Conservation (phyloP, 2,888 invertebrate species). For the Alcis repandata region DNA sequence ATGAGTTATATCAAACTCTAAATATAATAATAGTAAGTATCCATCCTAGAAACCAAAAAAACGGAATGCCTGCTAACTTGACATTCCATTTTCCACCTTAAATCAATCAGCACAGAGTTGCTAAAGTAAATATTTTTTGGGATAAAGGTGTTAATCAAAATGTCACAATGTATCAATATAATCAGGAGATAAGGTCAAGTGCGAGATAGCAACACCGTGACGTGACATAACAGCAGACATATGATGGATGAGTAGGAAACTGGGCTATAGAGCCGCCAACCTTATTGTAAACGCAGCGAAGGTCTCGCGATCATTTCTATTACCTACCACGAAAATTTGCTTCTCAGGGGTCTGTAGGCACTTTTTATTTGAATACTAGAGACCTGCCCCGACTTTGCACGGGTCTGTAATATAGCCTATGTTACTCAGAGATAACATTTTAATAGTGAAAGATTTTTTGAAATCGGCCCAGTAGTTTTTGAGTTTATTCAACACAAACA, state of each 20-base stretch:
- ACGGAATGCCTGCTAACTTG: background rate
- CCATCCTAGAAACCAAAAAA: constrained; percentile 5
- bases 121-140: background rate
- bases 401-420: too few species aligned
- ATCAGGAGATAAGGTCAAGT: constrained; percentile 58
- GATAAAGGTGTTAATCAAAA: constrained; percentile 34
- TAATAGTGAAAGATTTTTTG: too few species aligned
- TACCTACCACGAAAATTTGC: too few species aligned
- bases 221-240: background rate
- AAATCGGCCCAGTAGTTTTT: too few species aligned
- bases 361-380: too few species aligned
- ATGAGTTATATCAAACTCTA: constrained; percentile 4
- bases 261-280: background rate
- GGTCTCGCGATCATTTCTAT: too few species aligned
- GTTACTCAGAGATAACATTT: too few species aligned
- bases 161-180: constrained; percentile 47
- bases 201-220: constrained; percentile 24
- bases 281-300: too few species aligned
- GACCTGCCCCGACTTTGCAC: too few species aligned
- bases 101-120: background rate
- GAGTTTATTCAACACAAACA: too few species aligned
- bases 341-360: too few species aligned
- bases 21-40: constrained; percentile 5
- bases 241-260: constrained; percentile 24
- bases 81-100: constrained; percentile 11